phyloP scores from a whole-genome alignment of 1,140 invertebrate species.

The Campoletis sonorensis region DNA sequence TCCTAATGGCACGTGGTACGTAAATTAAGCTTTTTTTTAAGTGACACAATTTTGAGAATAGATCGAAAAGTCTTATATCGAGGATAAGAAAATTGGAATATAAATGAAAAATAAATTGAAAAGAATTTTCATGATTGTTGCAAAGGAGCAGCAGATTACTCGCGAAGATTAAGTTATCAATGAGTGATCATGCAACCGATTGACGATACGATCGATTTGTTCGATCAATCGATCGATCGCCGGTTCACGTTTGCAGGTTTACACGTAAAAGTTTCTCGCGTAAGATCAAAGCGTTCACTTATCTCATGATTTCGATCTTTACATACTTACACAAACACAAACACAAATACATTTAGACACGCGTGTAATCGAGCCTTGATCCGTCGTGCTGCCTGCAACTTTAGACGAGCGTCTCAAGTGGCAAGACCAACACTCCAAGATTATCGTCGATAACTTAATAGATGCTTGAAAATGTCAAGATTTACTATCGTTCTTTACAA shows the following conservation, averaged over 20 bases:
- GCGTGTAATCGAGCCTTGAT: constrained; percentile 10
- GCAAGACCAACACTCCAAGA: background rate
- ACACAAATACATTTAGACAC: background rate
- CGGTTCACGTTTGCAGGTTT: background rate
- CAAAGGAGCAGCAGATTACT: too few relatives aligned
- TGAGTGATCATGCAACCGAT: too few relatives aligned
- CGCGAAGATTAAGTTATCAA: too few relatives aligned
- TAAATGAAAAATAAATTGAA: too few relatives aligned
- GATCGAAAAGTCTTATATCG: too few relatives aligned
- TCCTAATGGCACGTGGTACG: too few relatives aligned
- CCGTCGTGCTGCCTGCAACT: background rate
- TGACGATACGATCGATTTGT: too few relatives aligned
- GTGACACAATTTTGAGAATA: too few relatives aligned
- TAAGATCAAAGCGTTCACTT: background rate
- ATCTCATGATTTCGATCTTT: background rate
- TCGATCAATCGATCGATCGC: too few relatives aligned
- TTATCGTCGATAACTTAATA: constrained; percentile 8
- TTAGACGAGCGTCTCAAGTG: constrained; percentile 1
- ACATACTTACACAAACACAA: background rate
- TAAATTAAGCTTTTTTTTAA: too few relatives aligned
- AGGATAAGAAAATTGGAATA: too few relatives aligned
- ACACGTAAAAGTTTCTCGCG: background rate
- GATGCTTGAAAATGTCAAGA: constrained; percentile 8
- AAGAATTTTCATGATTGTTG: too few relatives aligned
- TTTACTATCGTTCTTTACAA: background rate